These are phyloP conservation scores for Tachysurus vachellii DNA, from an alignment of 2,113 vertebrate species.

Conservation along the genomic window DNA sequence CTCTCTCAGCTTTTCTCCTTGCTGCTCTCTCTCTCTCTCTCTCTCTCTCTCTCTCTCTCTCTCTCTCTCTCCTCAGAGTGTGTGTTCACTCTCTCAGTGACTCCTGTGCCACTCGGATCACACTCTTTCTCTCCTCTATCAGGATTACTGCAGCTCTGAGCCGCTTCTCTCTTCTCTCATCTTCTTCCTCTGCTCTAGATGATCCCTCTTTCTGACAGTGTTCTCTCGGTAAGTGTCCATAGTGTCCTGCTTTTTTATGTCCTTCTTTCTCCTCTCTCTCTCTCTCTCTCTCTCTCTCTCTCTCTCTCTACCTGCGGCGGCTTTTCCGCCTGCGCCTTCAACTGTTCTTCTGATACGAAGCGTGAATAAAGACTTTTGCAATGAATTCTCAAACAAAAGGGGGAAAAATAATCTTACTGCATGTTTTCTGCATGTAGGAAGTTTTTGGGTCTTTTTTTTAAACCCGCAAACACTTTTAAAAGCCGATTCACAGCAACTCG, in stretches of 20 bases:
- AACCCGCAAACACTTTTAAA: background rate
- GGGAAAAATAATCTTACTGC: background rate
- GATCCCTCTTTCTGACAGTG: constrained; percentile 1
- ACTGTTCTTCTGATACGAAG: background rate
- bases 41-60: constrained; percentile 32
- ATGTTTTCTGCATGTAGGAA: background rate
- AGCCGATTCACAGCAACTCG: background rate
- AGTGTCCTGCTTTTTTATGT: background rate
- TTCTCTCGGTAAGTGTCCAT: constrained; percentile 19
- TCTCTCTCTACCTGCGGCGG: constrained; percentile 14
- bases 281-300: background rate
- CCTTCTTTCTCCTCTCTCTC: background rate
- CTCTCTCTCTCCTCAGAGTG: background rate
- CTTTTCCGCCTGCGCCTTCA: constrained; percentile 10
- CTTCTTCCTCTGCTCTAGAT: constrained; percentile 25
- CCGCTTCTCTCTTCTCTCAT: constrained; percentile 9
- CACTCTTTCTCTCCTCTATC: constrained; percentile 8
- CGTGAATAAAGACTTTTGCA: background rate
- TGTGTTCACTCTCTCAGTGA: constrained; percentile 12
- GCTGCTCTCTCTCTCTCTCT: background rate
- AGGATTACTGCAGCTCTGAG: constrained; percentile 37
- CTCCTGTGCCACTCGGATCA: constrained; percentile 28
- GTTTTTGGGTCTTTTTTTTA: background rate
- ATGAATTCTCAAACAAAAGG: background rate
- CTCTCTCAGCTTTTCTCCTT: background rate